Evolutionary conservation across 53 echinoderm and acorn worm species (phyloP).

Genomic region (Paelopatides confundens): DNA sequence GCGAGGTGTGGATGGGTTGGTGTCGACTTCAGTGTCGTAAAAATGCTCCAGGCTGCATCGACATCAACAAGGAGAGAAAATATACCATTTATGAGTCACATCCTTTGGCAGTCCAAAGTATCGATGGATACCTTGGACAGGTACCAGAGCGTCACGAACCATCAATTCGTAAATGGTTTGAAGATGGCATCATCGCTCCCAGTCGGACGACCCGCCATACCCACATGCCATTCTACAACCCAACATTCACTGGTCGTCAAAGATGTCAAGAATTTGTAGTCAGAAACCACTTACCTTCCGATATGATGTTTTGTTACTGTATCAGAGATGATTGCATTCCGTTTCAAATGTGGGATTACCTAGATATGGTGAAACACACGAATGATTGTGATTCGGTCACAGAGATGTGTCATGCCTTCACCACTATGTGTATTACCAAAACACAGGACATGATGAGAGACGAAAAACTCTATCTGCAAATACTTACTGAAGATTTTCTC

Average conservation of each 20-base stretch:
- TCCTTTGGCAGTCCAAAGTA: not conserved
- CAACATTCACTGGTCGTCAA: conserved; percentile 13
- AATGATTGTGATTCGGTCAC: not conserved
- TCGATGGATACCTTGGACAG: not conserved
- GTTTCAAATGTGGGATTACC: conserved; percentile 25
- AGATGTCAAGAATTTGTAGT: no score
- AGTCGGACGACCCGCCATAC: not conserved
- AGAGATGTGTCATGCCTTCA: not conserved
- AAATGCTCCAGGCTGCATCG: not conserved
- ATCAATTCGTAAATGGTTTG: conserved; percentile 39
- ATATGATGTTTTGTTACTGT: not conserved
- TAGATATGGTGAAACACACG: not conserved
- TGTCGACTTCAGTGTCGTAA: not conserved
- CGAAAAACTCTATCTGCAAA: not conserved
- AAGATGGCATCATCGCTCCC: conserved; percentile 14
- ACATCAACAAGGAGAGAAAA: not conserved
- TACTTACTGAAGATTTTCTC: not conserved
- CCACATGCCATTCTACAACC: not conserved
- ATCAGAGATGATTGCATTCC: not conserved
- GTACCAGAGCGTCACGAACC: not conserved
- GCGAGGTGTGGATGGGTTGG: conserved; percentile 17
- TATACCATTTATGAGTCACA: no score
- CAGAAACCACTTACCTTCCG: not conserved
- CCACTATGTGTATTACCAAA: not conserved
- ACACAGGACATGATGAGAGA: not conserved